Percentiles rank a stretch among this genome's conserved stretches.
phyloP scores from a whole-genome alignment of 1,140 invertebrate species.

The Drosophila kepulauana region DNA sequence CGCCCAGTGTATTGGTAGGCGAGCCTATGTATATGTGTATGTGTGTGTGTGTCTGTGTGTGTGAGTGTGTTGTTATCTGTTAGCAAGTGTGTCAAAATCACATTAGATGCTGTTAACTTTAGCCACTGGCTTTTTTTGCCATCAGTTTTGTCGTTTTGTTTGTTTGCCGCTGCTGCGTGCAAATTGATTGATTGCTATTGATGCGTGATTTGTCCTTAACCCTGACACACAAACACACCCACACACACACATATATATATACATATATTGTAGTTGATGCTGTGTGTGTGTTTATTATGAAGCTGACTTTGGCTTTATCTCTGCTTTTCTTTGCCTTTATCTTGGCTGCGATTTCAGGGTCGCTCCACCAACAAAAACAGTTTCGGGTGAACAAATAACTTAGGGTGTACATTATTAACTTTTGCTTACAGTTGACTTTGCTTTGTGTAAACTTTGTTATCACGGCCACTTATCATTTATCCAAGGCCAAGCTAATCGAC shows the following conservation, averaged over 20 bases:
- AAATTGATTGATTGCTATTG: conserved; percentile 82
- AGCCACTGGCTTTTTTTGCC: conserved; percentile 36
- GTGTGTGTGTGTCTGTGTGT: background rate
- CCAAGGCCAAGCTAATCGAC: conserved; percentile 12
- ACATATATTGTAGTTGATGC: no score
- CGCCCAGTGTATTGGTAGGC: conserved; percentile 19
- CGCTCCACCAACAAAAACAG: conserved; percentile 1
- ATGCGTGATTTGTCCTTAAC: conserved; percentile 80
- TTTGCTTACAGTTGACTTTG: conserved; percentile 67
- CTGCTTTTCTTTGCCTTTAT: conserved; percentile 11
- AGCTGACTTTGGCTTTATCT: conserved; percentile 23
- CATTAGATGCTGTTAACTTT: conserved; percentile 81
- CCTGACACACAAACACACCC: conserved; percentile 48
- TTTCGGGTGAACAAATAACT: conserved; percentile 1
- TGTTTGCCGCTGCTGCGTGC: conserved; percentile 56
- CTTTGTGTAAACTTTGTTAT: conserved; percentile 65
- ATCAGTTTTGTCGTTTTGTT: conserved; percentile 57
- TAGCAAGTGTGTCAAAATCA: conserved; percentile 76
- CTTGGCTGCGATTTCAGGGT: conserved; percentile 2
- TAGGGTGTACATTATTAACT: conserved; percentile 57
- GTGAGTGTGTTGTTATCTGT: conserved; percentile 32
- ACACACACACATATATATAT: conserved; percentile 24
- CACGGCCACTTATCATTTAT: conserved; percentile 49
- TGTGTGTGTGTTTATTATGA: conserved; percentile 20
- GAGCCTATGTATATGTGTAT: background rate